A percentile compares a stretch with the other conserved stretches of the same genome.
These are phyloP conservation scores for Sabatieria punctata DNA, from an alignment of 2,888 invertebrate species.

Conservation along the genomic window DNA sequence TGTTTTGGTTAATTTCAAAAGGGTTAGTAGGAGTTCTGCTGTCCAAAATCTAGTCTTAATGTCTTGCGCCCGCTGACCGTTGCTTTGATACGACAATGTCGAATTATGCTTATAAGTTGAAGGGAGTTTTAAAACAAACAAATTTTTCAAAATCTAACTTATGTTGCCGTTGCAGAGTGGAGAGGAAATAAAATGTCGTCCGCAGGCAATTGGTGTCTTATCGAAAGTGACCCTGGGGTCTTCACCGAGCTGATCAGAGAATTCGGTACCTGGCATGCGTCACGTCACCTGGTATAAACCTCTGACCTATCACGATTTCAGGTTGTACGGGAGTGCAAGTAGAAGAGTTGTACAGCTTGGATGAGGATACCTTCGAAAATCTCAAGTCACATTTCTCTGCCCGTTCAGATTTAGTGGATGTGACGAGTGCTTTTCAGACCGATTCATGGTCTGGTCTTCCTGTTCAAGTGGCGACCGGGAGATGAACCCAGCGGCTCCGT, in stretches of 20 bases:
- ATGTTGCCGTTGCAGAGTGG: no score
- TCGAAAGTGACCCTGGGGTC: conserved; percentile 98
- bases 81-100: no score
- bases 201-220: conserved; percentile 92
- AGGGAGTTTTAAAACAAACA: no score
- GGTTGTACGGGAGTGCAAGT: conserved; percentile 86
- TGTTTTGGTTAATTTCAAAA: background rate
- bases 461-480: conserved; percentile 68
- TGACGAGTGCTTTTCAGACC: conserved; percentile 53
- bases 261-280: no score
- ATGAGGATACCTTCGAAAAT: conserved; percentile 67
- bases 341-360: conserved; percentile 90
- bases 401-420: conserved; percentile 6
- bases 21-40: no score
- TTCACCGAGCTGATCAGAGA: conserved; percentile 88
- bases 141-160: no score
- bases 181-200: no score
- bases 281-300: conserved; percentile 16
- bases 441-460: conserved; percentile 90
- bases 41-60: no score
- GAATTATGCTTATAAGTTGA: no score
- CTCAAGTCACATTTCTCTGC: conserved; percentile 48
- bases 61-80: no score
- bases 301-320: no score
- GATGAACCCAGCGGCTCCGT: conserved; percentile 45